Conservation (phyloP, 2,888 invertebrate genomes). For the Xylocampa areola region DNA sequence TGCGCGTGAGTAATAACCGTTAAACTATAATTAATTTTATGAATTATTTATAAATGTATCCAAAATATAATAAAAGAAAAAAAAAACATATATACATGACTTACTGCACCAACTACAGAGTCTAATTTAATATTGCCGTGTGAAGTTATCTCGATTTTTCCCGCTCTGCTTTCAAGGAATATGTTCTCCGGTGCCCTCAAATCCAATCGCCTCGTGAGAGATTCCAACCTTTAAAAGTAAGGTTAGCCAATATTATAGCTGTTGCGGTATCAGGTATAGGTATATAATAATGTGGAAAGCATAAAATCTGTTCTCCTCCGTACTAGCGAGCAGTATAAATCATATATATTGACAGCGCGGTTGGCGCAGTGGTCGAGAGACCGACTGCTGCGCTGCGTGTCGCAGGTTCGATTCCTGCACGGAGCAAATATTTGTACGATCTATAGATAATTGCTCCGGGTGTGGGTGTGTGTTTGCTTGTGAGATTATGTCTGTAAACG, state of each 20-base stretch:
- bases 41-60: too few relatives aligned
- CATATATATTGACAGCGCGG: too few relatives aligned
- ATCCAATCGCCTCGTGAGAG: slow-evolving; percentile 93
- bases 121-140: slow-evolving; percentile 93
- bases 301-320: too few relatives aligned
- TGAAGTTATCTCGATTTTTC: slow-evolving; percentile 93
- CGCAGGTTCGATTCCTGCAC: too few relatives aligned
- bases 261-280: background rate
- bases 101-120: slow-evolving; percentile 92
- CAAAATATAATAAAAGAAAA: background rate
- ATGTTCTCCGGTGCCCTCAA: slow-evolving; percentile 93
- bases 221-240: slow-evolving; percentile 91
- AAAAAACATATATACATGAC: slow-evolving; percentile 47
- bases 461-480: too few relatives aligned
- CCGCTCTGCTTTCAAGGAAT: slow-evolving; percentile 93
- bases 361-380: too few relatives aligned
- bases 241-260: background rate
- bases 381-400: too few relatives aligned
- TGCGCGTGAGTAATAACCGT: slow-evolving; percentile 17
- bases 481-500: too few relatives aligned
- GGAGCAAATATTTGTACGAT: too few relatives aligned
- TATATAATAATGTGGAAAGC: background rate
- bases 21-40: slow-evolving; percentile 1
- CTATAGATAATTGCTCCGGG: too few relatives aligned
- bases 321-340: too few relatives aligned